Evolutionary conservation across 2,888 invertebrate genomes (phyloP).

Genomic region (Colostygia pectinataria): DNA sequence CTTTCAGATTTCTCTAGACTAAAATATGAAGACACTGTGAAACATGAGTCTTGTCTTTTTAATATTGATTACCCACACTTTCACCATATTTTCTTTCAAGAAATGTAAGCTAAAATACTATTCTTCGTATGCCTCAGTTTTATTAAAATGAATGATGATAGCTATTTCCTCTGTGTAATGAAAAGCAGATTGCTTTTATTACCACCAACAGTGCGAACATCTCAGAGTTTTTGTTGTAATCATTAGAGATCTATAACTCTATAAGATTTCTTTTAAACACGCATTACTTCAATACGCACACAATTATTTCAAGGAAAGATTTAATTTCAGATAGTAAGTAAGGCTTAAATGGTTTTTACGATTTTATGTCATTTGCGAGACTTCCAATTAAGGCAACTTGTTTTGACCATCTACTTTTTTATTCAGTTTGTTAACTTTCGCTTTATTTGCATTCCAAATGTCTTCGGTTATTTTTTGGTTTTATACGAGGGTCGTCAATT

Average conservation of each 20-base stretch:
- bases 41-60: slow-evolving; percentile 41
- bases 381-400: slow-evolving; percentile 23
- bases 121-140: slow-evolving; percentile 37
- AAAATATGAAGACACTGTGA: slow-evolving; percentile 9
- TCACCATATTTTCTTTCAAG: slow-evolving; percentile 51
- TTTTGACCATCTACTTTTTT: slow-evolving; percentile 25
- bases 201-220: slow-evolving; percentile 13
- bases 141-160: slow-evolving; percentile 56
- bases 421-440: slow-evolving; percentile 33
- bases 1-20: slow-evolving; percentile 21
- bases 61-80: slow-evolving; percentile 54
- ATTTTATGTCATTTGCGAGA: slow-evolving; percentile 16
- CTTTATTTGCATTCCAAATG: slow-evolving; percentile 38
- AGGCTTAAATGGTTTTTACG: slow-evolving; percentile 9
- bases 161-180: slow-evolving; percentile 46
- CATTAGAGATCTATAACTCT: slow-evolving; percentile 21
- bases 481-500: slow-evolving; percentile 25
- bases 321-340: slow-evolving; percentile 9
- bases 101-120: slow-evolving; percentile 27
- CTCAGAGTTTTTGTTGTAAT: slow-evolving; percentile 25
- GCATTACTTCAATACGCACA: not conserved
- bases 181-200: slow-evolving; percentile 32
- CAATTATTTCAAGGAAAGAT: not conserved
- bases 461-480: slow-evolving; percentile 29
- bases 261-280: slow-evolving; percentile 17